Base-by-base conservation (phyloP, 2,888 invertebrate species). In the Habroteleia sp. region DNA sequence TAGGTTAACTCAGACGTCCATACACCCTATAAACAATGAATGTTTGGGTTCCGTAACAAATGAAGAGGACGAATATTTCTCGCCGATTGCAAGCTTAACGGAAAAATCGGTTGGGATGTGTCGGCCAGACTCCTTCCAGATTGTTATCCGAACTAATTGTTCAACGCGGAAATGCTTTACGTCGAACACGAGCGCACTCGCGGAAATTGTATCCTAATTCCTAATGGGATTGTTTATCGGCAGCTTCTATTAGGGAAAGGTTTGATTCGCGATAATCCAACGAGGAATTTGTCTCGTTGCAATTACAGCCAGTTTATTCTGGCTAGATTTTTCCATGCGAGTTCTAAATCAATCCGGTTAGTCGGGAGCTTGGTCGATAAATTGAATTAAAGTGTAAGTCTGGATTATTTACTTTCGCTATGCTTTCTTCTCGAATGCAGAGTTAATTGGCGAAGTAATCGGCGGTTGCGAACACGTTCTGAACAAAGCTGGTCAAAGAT, bases 341-440 rank as follows among this genome's bases (percentile, higher is more conserved):
- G 46, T 39, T 52, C 20, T 63, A 48, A 72, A 63, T 72, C 62
- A 63, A 60, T 72, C 63, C 35, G 60, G 50, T 50, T 46, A 41
- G 60, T 50, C 20, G 35, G 41, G 31, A 33, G 60, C 65, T 73
- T 65, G 44, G 58, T 33, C 60, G 73, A 66, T 66, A 73, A 73
- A 73, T 73, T 66, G 73, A 73, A 66, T 73, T 73, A 60, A 58
- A 65, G 58, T 66, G 11, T 44, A 58, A 35, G 42, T 31, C 48
- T 20, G 37, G 52, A 50, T 50, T 58, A 72, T 65, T 65, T 42
- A 65, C 63, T 16, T 50, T 56, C 44, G 58, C 65, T 65, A 58
- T 58, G 54, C 25, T 71, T n/a, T 39, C 42, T 62, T 44, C 27
- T 27, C 44, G 23, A 41, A 10, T 11, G 20, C 13, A 37, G 31